Evolutionary conservation across 2,113 vertebrate species (phyloP).

Genomic region (Myxocyprinus asiaticus): DNA sequence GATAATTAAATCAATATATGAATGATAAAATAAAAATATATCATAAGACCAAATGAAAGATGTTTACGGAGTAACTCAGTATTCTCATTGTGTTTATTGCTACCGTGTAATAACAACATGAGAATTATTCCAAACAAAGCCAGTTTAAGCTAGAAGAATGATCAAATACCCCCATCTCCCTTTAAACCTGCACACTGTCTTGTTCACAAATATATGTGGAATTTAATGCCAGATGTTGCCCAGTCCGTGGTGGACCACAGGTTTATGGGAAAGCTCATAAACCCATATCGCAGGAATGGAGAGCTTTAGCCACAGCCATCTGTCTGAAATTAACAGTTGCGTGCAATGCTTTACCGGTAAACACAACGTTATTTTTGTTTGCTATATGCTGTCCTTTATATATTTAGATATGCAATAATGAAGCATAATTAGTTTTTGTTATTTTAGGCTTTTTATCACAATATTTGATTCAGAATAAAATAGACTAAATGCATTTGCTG

Average conservation of each 20-base stretch:
- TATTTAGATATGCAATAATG: not conserved
- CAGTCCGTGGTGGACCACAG: constrained; percentile 42
- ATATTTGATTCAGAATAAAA: not conserved
- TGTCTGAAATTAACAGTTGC: constrained; percentile 58
- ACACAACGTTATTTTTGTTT: not conserved
- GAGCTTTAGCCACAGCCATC: constrained; percentile 59
- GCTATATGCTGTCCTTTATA: not conserved
- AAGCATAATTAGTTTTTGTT: not conserved
- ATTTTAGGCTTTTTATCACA: too few species aligned
- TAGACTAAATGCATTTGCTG: not conserved
- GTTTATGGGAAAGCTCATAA: constrained; percentile 68
- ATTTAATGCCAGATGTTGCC: constrained; percentile 56
- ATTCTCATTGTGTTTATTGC: constrained; percentile 20
- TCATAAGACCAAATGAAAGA: not conserved
- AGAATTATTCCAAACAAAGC: constrained; percentile 45
- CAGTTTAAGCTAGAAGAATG: constrained; percentile 31
- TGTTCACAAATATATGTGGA: constrained; percentile 46
- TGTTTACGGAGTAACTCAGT: not conserved
- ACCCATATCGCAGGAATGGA: constrained; percentile 60
- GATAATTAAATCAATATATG: too few species aligned
- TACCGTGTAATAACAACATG: constrained; percentile 33
- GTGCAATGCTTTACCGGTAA: constrained; percentile 13
- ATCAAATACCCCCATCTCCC: constrained; percentile 30
- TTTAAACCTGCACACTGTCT: constrained; percentile 35
- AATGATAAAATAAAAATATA: too few species aligned